A percentile compares a stretch with the other conserved stretches of the same genome.
Conservation (phyloP, 1,140 invertebrate genomes). For the Calosoma granatense region DNA sequence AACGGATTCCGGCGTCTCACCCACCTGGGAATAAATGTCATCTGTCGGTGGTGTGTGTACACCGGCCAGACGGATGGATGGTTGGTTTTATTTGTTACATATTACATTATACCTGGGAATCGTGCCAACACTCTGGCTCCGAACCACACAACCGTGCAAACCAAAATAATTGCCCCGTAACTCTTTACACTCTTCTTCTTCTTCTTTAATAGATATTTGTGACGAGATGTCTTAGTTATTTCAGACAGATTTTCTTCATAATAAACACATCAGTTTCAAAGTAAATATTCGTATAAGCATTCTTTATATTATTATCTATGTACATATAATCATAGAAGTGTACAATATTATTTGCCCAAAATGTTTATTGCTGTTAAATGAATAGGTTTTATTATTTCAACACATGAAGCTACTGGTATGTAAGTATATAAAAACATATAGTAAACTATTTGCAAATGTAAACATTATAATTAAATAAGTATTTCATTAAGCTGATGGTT, state of each 20-base stretch:
- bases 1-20: no score
- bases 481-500: background rate
- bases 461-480: no score
- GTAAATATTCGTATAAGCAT: background rate
- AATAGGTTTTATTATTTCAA: no score
- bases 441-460: no score
- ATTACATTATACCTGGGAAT: background rate
- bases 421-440: no score
- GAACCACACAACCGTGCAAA: no score
- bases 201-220: background rate
- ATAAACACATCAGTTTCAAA: background rate
- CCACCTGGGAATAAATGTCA: background rate
- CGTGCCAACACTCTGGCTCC: background rate
- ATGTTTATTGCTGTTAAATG: no score
- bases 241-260: background rate
- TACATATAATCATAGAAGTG: no score
- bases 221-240: background rate
- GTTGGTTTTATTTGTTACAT: background rate
- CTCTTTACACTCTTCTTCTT: no score
- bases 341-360: no score
- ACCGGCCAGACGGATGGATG: background rate
- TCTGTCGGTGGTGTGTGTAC: background rate
- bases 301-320: background rate
- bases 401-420: no score
- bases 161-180: no score